Percentiles rank a stretch among this genome's conserved stretches.
phyloP scores from a whole-genome alignment of 2,888 invertebrate species.

The Drosophila borealis region DNA sequence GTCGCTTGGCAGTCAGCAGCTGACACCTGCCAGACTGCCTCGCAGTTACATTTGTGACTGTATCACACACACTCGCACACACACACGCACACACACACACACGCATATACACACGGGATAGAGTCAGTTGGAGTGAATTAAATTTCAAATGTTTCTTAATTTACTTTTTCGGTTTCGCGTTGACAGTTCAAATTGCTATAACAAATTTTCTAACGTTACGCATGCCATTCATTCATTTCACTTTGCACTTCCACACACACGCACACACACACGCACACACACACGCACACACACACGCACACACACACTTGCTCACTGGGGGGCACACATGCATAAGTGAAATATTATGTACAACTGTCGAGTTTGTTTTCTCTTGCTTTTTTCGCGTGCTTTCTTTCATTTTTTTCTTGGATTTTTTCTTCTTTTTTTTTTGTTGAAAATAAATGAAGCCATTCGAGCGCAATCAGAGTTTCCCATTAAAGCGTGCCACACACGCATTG shows the following conservation, averaged over 20 bases:
- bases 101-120: slow-evolving; percentile 18
- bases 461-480: slow-evolving; percentile 79
- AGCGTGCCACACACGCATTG: slow-evolving; percentile 66
- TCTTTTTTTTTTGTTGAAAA: slow-evolving; percentile 51
- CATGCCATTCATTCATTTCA: slow-evolving; percentile 71
- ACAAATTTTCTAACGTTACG: slow-evolving; percentile 78
- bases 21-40: slow-evolving; percentile 69
- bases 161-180: slow-evolving; percentile 80
- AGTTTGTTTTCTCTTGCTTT: slow-evolving; percentile 61
- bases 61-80: slow-evolving; percentile 19
- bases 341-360: slow-evolving; percentile 80
- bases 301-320: slow-evolving; percentile 27
- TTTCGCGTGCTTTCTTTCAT: slow-evolving; percentile 39
- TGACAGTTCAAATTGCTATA: slow-evolving; percentile 80
- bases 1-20: slow-evolving; percentile 61
- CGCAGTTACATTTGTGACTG: slow-evolving; percentile 56
- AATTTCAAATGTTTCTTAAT: slow-evolving; percentile 80
- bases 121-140: slow-evolving; percentile 69
- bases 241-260: slow-evolving; percentile 45
- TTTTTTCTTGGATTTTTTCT: slow-evolving; percentile 25
- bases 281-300: slow-evolving; percentile 15
- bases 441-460: slow-evolving; percentile 80
- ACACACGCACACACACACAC: not conserved
- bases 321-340: slow-evolving; percentile 74
- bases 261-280: slow-evolving; percentile 13